Evolutionary conservation across 2,113 vertebrate genomes (phyloP), one percentile per base, ranked within the genome.

Genomic region (Athene noctua): DNA sequence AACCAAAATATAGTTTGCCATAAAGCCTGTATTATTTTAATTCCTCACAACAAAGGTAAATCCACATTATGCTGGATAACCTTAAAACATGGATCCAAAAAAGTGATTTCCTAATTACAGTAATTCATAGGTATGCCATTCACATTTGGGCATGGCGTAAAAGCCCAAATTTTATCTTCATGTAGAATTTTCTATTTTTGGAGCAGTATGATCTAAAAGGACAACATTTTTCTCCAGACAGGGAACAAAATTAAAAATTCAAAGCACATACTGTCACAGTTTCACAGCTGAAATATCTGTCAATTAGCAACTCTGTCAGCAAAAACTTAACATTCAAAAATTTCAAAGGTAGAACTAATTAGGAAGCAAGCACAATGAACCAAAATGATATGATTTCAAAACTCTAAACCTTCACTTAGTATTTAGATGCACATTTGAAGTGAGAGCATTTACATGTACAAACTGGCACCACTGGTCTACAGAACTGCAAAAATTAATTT

Each of bases 271-370:
- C 8, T 87, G 57, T 88, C 52, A 67, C 52, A 46, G 16, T 89
- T 92, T 92, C 91, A 88, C 88, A 93, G 82, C 42, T 82, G 66
- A 94, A 90, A 63, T 86, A 72, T 44, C 71, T 83, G 62, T 54
- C 88, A 75, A 75, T 55, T 61, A 82, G 54, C 51, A 90, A 80
- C 62, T 91, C 59, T 80, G 82, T 73, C 82, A 93, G 63, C 54
- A 94, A 80, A 93, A 93, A 75, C 13, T 51, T 87, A 81, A 85
- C 61, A 40, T 1, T 51, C 57, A 87, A 80, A 87, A 71, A 52
- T 79, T 74, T 91, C 52, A 67, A 90, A 92, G 80, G 62, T 90
- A 85, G 58, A 91, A 85, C 26, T 81, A 79, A 91, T 90, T 57
- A 65, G 57, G 49, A 93, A 90, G 47, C 32, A 63, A 85, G 40